A percentile compares a stretch with the other conserved stretches of the same genome.
phyloP scores from a whole-genome alignment of 2,113 vertebrate genomes.

The Anolis carolinensis region DNA sequence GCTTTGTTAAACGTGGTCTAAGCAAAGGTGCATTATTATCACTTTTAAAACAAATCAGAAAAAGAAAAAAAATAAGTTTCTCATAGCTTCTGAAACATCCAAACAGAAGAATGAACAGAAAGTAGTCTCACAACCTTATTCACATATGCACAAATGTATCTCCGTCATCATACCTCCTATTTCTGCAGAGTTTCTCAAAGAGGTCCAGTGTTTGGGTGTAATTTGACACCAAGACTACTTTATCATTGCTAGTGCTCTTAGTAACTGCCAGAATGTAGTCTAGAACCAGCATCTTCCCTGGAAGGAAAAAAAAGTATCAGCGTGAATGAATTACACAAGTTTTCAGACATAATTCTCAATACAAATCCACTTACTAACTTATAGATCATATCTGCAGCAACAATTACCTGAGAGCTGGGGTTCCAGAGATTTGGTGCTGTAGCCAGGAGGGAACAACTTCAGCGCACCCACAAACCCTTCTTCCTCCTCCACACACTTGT shows the following conservation, averaged over 20 bases:
- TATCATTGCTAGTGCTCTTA: conserved; percentile 86
- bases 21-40: no score
- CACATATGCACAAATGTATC: background rate
- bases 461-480: conserved; percentile 90
- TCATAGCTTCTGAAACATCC: background rate
- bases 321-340: background rate
- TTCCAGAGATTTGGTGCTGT: conserved; percentile 86
- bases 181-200: conserved; percentile 94
- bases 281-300: conserved; percentile 96
- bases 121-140: conserved; percentile 2
- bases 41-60: background rate
- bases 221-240: conserved; percentile 97
- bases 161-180: conserved; percentile 80
- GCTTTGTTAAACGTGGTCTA: no score
- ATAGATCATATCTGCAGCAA: background rate
- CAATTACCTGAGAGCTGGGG: conserved; percentile 92
- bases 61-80: no score
- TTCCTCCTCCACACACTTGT: conserved; percentile 91
- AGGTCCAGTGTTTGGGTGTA: conserved; percentile 97
- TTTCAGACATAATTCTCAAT: background rate
- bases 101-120: no score
- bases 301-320: background rate
- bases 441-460: conserved; percentile 87
- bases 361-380: background rate
- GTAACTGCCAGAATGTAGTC: conserved; percentile 96